Evolutionary conservation across 2,797 vertebrate genomes (phyloP).

Genomic region (Catharus ustulatus): DNA sequence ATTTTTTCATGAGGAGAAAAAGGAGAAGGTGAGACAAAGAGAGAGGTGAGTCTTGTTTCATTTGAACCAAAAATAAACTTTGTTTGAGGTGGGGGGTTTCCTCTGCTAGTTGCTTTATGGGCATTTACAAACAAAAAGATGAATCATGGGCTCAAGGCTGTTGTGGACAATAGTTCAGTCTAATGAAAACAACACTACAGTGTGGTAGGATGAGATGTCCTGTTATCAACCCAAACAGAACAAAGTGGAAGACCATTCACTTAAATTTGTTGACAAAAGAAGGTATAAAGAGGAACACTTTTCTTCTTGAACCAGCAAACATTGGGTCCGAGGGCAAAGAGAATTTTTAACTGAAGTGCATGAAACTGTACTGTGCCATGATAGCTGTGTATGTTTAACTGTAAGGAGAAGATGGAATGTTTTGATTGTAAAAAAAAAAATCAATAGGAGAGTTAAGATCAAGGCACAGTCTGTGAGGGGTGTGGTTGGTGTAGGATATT

Average conservation of each 20-base stretch:
- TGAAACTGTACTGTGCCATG: not conserved
- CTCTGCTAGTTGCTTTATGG: not conserved
- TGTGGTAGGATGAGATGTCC: no score
- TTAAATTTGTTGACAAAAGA: not conserved
- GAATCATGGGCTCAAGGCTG: not conserved
- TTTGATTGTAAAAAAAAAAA: not conserved
- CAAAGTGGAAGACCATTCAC: not conserved
- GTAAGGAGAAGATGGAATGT: not conserved
- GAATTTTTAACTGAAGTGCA: not conserved
- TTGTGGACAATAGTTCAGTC: no score
- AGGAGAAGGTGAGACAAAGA: not conserved
- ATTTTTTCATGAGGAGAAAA: not conserved
- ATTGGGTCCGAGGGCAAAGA: not conserved
- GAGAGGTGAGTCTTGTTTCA: not conserved
- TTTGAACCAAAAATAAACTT: not conserved
- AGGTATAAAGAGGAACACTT: not conserved
- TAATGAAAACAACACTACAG: not conserved
- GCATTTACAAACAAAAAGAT: not conserved
- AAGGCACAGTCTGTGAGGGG: not conserved
- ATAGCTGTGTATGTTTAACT: not conserved
- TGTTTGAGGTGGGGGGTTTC: not conserved
- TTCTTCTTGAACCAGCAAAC: not conserved
- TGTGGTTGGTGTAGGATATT: not conserved
- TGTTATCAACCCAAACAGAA: not conserved
- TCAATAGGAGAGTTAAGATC: not conserved